Conservation (phyloP, 2,113 vertebrate genomes). For the Morone saxatilis region DNA sequence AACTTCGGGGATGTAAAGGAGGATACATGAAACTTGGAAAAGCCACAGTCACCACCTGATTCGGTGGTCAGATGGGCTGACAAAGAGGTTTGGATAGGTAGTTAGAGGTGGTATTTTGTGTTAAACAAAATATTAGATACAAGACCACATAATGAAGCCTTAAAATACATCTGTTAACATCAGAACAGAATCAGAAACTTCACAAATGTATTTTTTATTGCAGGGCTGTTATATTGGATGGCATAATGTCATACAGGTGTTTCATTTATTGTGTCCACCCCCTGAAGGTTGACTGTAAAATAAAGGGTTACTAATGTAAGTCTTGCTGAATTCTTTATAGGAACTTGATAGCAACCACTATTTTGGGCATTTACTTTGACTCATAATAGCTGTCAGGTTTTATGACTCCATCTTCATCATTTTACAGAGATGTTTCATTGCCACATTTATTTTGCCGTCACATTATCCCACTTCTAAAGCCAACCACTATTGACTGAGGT, state of each 20-base stretch:
- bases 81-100: neutral
- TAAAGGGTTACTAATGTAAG: constrained; percentile 49
- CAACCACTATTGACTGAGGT: constrained; percentile 67
- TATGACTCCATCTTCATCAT: constrained; percentile 73
- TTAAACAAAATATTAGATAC: neutral
- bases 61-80: neutral
- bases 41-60: neutral
- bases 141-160: neutral
- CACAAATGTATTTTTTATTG: constrained; percentile 29
- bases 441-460: constrained; percentile 73
- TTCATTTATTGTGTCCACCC: constrained; percentile 47
- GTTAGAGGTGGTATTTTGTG: neutral
- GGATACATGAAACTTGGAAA: neutral
- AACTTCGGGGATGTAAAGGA: neutral
- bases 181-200: constrained; percentile 16
- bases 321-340: constrained; percentile 57
- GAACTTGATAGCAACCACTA: constrained; percentile 48
- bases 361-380: constrained; percentile 68
- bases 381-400: constrained; percentile 73
- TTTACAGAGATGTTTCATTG: constrained; percentile 74
- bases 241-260: constrained; percentile 48
- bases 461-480: constrained; percentile 64
- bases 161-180: neutral
- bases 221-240: constrained; percentile 34
- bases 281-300: constrained; percentile 57